These are phyloP conservation scores for Suillia variegata DNA, from an alignment of 2,888 invertebrate species.

Conservation along the genomic window DNA sequence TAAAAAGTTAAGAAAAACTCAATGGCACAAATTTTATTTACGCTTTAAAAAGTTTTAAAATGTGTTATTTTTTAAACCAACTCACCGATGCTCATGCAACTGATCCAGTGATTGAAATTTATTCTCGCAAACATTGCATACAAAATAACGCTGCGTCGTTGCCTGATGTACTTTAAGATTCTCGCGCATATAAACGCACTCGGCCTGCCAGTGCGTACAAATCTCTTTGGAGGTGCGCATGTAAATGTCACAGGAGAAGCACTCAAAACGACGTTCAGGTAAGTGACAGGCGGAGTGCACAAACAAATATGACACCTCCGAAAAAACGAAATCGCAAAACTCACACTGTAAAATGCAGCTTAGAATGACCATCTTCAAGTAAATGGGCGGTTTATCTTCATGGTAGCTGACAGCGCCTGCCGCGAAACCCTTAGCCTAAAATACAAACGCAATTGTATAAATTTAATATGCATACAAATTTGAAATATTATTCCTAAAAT, in stretches of 20 bases:
- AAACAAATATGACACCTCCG: slow-evolving; percentile 62
- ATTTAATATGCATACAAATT: slow-evolving; percentile 7
- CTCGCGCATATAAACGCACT: slow-evolving; percentile 56
- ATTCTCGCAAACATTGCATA: slow-evolving; percentile 59
- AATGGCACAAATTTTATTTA: too few species aligned
- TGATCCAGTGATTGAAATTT: slow-evolving; percentile 53
- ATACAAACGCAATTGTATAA: background rate
- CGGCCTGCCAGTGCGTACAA: slow-evolving; percentile 65
- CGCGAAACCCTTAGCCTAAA: slow-evolving; percentile 8
- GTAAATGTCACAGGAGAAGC: slow-evolving; percentile 59
- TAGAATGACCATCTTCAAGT: slow-evolving; percentile 47
- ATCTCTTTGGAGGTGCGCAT: slow-evolving; percentile 64
- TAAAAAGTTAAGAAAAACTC: too few species aligned
- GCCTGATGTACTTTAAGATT: slow-evolving; percentile 43
- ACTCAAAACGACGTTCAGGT: slow-evolving; percentile 53
- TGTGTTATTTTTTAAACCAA: background rate
- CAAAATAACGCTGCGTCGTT: slow-evolving; percentile 47
- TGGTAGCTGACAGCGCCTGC: slow-evolving; percentile 17
- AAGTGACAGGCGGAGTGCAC: slow-evolving; percentile 53
- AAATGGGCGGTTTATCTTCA: slow-evolving; percentile 31
- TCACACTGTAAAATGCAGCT: slow-evolving; percentile 65
- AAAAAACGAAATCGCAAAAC: slow-evolving; percentile 67
- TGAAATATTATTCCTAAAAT: too few species aligned
- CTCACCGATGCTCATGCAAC: slow-evolving; percentile 59
- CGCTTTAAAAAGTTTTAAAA: too few species aligned